Base-by-base conservation (phyloP, 2,888 invertebrate species). In the Sympetrum striolatum region DNA sequence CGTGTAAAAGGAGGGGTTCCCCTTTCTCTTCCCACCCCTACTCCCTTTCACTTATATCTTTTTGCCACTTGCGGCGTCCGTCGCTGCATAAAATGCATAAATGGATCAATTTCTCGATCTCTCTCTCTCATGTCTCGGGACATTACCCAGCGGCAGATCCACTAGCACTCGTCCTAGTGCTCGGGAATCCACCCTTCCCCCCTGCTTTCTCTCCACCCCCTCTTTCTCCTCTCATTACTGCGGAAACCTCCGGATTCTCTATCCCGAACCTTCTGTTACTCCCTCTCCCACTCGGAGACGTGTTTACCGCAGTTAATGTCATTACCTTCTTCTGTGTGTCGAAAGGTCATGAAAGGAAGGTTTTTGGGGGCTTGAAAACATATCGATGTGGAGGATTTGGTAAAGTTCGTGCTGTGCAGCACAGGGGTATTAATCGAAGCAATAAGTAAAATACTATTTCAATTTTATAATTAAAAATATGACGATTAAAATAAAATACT, bases 241-340 rank as follows among this genome's bases (percentile, higher is more conserved):
- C 81, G 10, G 25, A 44, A 12, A 15, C 58, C 18, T 18, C 48
- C 82, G 18, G 14, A 8, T 25, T 35, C 82, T 82, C 31, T 82
- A 48, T 53, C 82, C 53, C 18, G 37, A 37, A 35, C 18, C 80
- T 39, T 44, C n/a, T 37, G 31, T 44, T 37, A 15, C 44, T 39
- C 18, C 82, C 86, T 86, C 60, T n/a, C 58, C 39, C 15, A 25
- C 60, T 60, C 3, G 53, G 5, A 53, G 53, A 53, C 22, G 60
- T 86, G 60, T 64, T 86, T 86, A 86, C 86, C 58, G 60, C 86
- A 86, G 60, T 86, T 86, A 86, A 86, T 86, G 86, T 35, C 60
- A 86, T 86, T 86, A 86, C 86, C 37, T 86, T 86, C 64, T 18
- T 60, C 86, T 60, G 58, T 35, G 58, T 86, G 86, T 86, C 86